Percentiles rank a stretch among this genome's conserved stretches.
Evolutionary conservation across 2,113 vertebrate genomes (phyloP).

Genomic region (Xiphophorus maculatus): DNA sequence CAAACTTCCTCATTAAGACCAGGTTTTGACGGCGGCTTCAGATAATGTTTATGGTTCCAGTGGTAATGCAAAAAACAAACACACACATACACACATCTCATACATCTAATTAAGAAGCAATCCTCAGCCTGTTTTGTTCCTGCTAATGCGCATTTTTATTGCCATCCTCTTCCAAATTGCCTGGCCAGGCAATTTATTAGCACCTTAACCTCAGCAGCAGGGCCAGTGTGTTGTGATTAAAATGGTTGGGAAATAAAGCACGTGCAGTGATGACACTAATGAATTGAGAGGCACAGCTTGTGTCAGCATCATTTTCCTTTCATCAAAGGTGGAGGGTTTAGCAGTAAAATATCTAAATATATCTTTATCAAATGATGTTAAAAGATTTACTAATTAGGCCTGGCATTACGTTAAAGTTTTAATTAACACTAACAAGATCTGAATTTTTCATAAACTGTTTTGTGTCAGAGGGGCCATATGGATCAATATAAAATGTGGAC

Average conservation of each 20-base stretch:
- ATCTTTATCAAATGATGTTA: background rate
- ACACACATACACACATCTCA: background rate
- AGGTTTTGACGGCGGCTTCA: background rate
- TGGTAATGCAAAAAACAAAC: background rate
- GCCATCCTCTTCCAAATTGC: conserved; percentile 39
- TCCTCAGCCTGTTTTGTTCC: conserved; percentile 48
- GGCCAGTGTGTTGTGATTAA: conserved; percentile 28
- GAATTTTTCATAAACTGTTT: conserved; percentile 7
- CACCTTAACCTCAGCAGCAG: conserved; percentile 6
- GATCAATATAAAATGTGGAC: conserved; percentile 7
- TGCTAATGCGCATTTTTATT: conserved; percentile 54
- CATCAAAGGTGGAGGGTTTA: background rate
- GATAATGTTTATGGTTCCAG: background rate
- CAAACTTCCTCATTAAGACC: background rate
- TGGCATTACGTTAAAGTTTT: background rate
- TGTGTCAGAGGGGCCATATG: conserved; percentile 21
- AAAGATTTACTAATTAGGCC: background rate
- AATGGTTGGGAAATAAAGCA: conserved; percentile 21
- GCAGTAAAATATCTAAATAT: background rate
- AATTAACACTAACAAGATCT: background rate
- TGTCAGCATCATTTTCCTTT: background rate
- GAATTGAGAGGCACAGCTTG: background rate
- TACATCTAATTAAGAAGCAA: conserved; percentile 52
- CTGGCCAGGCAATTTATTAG: conserved; percentile 37
- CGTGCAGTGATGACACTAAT: conserved; percentile 15